phyloP scores from a whole-genome alignment of 1,140 invertebrate genomes.

The Saccostrea cuccullata region DNA sequence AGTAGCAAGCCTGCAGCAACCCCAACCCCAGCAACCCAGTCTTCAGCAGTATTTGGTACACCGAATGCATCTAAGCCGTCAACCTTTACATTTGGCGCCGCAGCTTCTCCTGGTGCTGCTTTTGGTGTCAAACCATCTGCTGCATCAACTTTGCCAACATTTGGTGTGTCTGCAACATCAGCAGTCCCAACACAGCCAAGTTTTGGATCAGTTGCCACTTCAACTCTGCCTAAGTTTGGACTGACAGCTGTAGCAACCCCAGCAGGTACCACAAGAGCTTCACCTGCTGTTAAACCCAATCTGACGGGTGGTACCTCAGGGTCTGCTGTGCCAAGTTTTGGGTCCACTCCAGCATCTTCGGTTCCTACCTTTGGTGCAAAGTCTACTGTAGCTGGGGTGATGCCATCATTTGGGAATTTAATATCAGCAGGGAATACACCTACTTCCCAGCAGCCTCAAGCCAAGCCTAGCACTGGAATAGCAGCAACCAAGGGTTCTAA shows the following conservation, averaged over 20 bases:
- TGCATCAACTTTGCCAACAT: neutral
- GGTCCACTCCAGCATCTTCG: constrained; percentile 8
- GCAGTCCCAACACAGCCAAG: neutral
- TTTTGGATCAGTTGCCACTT: neutral
- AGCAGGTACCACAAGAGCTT: neutral
- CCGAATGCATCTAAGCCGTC: neutral
- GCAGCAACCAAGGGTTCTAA: neutral
- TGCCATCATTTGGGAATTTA: constrained; percentile 21
- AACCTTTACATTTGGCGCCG: neutral
- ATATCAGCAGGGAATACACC: neutral
- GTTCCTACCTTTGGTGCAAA: constrained; percentile 19
- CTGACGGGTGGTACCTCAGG: neutral
- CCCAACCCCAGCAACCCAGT: neutral
- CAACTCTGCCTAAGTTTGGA: constrained; percentile 42
- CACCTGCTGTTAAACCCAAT: constrained; percentile 31
- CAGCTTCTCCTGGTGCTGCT: constrained; percentile 6
- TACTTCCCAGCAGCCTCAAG: neutral
- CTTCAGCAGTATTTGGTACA: neutral
- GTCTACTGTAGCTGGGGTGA: neutral
- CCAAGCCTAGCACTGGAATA: neutral
- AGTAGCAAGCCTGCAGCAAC: neutral
- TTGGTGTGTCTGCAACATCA: neutral
- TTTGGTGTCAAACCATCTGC: constrained; percentile 18
- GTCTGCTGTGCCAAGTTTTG: constrained; percentile 31
- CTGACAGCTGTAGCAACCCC: neutral